Base-by-base conservation (phyloP, 2,113 vertebrate species). In the Marcusenius ussheri region DNA sequence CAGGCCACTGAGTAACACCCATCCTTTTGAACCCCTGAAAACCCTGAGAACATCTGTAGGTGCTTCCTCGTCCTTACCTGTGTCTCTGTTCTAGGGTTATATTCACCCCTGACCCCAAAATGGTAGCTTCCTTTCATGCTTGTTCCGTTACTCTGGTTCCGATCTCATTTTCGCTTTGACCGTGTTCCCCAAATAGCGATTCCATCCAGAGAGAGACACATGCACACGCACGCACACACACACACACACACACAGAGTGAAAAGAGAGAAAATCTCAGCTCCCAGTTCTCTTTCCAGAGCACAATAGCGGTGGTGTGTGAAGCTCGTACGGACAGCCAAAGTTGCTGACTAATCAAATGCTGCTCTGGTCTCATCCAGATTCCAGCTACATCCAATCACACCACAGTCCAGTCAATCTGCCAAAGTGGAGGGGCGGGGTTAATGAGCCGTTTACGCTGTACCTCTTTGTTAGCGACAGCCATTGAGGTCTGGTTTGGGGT, bases 401-500 rank as follows among this genome's bases (percentile, higher is more conserved):
- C 66, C 47, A 17, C 84, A 49, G 56, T 74, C 27, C 49, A 53
- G 51, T 90, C 62, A 83, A 90, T 90, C 21, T 88, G 46, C 87
- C 83, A 35, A 85, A 90, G 83, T 83, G 35, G 39, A 83, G 87
- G 74, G 90, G 24, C 3, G 70, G 50, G 35, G 50, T 46, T 90
- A 88, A 90, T 88, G 74, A 90, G 45, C 84, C 42, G 21, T 77
- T 50, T 62, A 47, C 45, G 66, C 45, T 19, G 13, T 46, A 42
- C 15, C 17, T 88, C 62, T 46, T 50, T 49, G 35, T 77, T 53
- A 45, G 27, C 62, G 39, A 27, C 19, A 84, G 66, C 87, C 31
- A 24, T 88, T 74, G 87, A 84, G 86, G 50, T 86, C 90, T 91
- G n/a, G 80, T 56, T 84, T 90, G 7, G 66, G 77, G 24, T 39